Conservation (phyloP, 2,888 invertebrate genomes). For the Acronicta psi region DNA sequence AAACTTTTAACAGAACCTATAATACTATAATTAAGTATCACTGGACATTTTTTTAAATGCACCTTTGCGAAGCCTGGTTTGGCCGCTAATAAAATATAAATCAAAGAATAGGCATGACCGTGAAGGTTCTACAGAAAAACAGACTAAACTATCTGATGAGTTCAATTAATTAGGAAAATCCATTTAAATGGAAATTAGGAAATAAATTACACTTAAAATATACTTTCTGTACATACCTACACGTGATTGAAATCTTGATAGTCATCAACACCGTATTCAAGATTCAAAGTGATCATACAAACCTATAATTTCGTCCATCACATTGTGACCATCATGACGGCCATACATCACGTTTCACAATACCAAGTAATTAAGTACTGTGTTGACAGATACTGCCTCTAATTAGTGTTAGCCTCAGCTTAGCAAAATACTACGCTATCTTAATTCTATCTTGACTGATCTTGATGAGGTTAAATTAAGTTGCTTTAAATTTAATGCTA, state of each 20-base stretch:
- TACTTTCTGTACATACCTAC: not conserved
- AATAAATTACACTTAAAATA: too few relatives aligned
- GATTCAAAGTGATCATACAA: slow-evolving; percentile 10
- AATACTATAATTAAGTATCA: too few relatives aligned
- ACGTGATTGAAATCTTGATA: not conserved
- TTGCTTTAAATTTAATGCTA: not conserved
- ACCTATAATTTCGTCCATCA: slow-evolving; percentile 42
- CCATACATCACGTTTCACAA: slow-evolving; percentile 22
- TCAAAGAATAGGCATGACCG: too few relatives aligned
- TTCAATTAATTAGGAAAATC: too few relatives aligned
- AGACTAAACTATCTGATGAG: too few relatives aligned
- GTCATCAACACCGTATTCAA: slow-evolving; percentile 29
- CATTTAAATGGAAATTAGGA: too few relatives aligned
- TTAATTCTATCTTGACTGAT: not conserved
- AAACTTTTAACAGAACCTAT: too few relatives aligned
- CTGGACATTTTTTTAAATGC: too few relatives aligned
- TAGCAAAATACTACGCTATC: not conserved
- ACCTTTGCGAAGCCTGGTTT: too few relatives aligned
- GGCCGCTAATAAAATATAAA: too few relatives aligned
- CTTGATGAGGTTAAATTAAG: not conserved
- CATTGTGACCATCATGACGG: slow-evolving; percentile 9
- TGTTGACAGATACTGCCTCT: slow-evolving; percentile 25
- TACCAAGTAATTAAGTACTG: slow-evolving; percentile 26
- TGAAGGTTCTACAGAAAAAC: too few relatives aligned
- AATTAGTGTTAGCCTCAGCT: slow-evolving; percentile 11